Evolutionary conservation across 2,888 invertebrate genomes (phyloP).

Genomic region (Eristalis intricaria): DNA sequence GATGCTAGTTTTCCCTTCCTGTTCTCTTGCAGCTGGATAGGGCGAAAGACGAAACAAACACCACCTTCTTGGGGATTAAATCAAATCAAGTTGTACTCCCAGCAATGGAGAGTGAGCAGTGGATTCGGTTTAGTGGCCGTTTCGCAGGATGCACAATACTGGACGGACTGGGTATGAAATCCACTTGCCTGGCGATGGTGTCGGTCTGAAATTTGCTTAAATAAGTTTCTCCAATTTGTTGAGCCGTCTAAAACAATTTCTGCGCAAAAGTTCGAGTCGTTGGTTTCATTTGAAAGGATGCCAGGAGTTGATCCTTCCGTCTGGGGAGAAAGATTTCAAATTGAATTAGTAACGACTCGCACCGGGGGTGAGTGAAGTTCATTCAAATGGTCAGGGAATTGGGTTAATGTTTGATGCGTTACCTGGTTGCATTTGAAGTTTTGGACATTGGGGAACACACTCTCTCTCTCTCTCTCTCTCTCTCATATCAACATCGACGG

Average conservation of each 20-base stretch:
- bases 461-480: no score
- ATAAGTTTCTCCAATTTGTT: constrained; percentile 66
- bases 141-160: constrained; percentile 64
- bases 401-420: not conserved
- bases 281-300: not conserved
- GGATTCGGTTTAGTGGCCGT: constrained; percentile 67
- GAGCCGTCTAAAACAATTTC: constrained; percentile 64
- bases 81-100: constrained; percentile 67
- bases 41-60: not conserved
- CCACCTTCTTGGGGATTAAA: constrained; percentile 64
- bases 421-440: not conserved
- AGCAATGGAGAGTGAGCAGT: constrained; percentile 50
- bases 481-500: no score
- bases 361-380: not conserved
- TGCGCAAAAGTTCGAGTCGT: constrained; percentile 1
- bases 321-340: not conserved
- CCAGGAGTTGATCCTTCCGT: not conserved
- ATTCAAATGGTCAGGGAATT: not conserved
- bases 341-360: not conserved
- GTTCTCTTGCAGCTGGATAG: not conserved
- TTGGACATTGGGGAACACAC: not conserved
- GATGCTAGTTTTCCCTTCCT: constrained; percentile 64
- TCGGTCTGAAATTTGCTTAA: constrained; percentile 56
- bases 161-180: constrained; percentile 23
- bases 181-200: not conserved